phyloP scores from a whole-genome alignment of 2,113 vertebrate species.

The Aix galericulata region DNA sequence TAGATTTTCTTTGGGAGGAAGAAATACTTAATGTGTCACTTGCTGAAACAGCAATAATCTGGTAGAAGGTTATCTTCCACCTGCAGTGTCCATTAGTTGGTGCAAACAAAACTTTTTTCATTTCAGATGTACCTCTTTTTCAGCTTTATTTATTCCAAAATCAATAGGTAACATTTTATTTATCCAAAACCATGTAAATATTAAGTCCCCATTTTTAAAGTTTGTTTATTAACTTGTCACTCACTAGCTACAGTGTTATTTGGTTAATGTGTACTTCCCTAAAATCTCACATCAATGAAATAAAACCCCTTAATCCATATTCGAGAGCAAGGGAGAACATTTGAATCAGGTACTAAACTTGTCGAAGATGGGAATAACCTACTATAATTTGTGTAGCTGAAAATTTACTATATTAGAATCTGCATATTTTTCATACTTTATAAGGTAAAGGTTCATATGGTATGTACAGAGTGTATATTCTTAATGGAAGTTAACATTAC shows the following conservation, averaged over 20 bases:
- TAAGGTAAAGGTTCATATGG: not conserved
- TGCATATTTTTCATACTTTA: not conserved
- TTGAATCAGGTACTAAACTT: not conserved
- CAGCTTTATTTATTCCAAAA: not conserved
- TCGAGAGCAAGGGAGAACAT: too few species aligned
- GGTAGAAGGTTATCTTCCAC: not conserved
- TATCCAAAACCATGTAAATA: not conserved
- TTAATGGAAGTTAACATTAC: not conserved
- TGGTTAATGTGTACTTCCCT: not conserved
- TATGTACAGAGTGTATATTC: not conserved
- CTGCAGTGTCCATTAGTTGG: rapidly evolving
- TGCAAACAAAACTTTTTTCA: not conserved
- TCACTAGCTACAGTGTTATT: not conserved
- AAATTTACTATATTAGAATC: not conserved
- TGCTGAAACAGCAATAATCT: not conserved
- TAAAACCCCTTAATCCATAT: not conserved
- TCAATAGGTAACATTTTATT: not conserved
- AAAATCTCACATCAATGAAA: rapidly evolving
- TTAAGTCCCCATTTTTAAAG: rapidly evolving
- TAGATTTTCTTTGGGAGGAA: not conserved
- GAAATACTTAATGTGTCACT: not conserved
- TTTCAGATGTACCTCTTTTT: not conserved
- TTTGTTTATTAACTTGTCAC: not conserved
- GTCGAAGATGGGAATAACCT: not conserved
- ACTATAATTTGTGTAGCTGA: not conserved